A percentile compares a stretch with the other conserved stretches of the same genome.
These are phyloP conservation scores for Mesoclemmys tuberculata DNA, from an alignment of 2,113 vertebrate genomes.

Conservation along the genomic window DNA sequence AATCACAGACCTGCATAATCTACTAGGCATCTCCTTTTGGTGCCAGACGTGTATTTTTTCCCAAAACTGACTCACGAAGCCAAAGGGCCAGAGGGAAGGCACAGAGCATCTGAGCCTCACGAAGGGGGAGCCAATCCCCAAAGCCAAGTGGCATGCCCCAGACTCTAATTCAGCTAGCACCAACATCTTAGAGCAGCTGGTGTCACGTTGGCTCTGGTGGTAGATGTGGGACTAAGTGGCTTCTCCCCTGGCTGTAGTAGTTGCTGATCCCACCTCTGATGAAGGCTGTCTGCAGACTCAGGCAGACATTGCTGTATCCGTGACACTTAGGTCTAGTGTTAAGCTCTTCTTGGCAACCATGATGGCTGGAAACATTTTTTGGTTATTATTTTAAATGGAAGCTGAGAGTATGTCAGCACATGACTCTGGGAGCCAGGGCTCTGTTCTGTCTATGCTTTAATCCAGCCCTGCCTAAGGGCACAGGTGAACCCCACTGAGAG, in stretches of 20 bases:
- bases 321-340: neutral
- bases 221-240: neutral
- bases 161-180: neutral
- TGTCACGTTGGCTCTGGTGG: neutral
- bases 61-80: neutral
- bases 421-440: neutral
- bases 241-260: neutral
- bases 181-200: neutral
- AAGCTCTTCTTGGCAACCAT: neutral
- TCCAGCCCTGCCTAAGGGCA: neutral
- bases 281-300: neutral
- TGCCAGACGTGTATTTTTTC: neutral
- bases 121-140: neutral
- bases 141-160: rapidly evolving
- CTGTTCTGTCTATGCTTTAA: neutral
- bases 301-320: neutral
- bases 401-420: neutral
- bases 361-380: neutral
- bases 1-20: neutral
- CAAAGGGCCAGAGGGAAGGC: neutral
- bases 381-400: neutral
- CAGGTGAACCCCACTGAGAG: neutral
- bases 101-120: neutral
- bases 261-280: neutral
- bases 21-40: neutral